phyloP scores from a whole-genome alignment of 2,113 vertebrate species.

The Ammodytes dubius region DNA sequence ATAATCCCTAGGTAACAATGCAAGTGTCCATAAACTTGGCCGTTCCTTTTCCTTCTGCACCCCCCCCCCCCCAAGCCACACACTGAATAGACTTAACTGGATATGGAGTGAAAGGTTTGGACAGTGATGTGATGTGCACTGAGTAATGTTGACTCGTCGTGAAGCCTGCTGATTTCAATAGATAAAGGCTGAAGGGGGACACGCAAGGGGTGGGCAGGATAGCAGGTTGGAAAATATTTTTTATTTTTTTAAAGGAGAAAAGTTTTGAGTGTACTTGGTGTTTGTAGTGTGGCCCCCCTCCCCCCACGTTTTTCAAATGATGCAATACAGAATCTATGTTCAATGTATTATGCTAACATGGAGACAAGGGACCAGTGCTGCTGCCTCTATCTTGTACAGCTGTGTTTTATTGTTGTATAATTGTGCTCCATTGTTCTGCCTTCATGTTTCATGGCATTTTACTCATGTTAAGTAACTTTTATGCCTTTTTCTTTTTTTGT shows the following conservation, averaged over 20 bases:
- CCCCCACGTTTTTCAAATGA: background rate
- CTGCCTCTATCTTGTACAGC: constrained; percentile 52
- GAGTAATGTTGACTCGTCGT: constrained; percentile 27
- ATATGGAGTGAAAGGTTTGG: background rate
- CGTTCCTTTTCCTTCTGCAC: background rate
- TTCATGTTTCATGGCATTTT: constrained; percentile 41
- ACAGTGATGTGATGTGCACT: background rate
- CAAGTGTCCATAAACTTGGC: constrained; percentile 44
- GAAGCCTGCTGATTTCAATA: constrained; percentile 22
- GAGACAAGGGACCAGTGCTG: constrained; percentile 43
- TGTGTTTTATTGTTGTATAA: constrained; percentile 24
- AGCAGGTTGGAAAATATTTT: background rate
- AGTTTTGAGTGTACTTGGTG: background rate
- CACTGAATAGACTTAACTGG: constrained; percentile 18
- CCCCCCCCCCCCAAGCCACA: background rate
- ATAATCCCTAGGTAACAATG: constrained; percentile 58
- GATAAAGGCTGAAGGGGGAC: constrained; percentile 9
- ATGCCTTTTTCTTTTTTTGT: constrained; percentile 30
- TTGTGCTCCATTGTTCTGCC: constrained; percentile 30
- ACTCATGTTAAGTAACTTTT: background rate
- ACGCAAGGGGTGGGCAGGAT: background rate
- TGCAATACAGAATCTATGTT: constrained; percentile 20
- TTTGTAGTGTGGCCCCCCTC: background rate
- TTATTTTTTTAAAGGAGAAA: background rate
- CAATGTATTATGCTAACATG: constrained; percentile 5